phyloP scores from a whole-genome alignment of 2,888 invertebrate genomes.

The Heliconius sara region DNA sequence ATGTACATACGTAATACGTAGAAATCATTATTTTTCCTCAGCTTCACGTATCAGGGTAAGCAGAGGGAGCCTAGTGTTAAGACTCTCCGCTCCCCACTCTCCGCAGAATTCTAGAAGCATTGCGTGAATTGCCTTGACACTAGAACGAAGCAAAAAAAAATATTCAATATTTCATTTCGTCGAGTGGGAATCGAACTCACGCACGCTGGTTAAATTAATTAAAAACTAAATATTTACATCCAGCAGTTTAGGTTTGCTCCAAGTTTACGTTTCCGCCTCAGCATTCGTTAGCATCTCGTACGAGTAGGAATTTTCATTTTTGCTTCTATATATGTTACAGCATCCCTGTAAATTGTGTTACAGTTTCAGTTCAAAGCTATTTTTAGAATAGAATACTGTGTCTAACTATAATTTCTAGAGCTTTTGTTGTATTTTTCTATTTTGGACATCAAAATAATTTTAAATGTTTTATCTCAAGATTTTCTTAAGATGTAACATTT shows the following conservation, averaged over 20 bases:
- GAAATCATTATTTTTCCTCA: neutral
- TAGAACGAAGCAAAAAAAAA: too few relatives aligned
- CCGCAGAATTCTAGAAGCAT: too few relatives aligned
- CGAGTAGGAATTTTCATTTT: slow-evolving; percentile 9
- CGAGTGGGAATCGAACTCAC: neutral
- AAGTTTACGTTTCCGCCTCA: slow-evolving; percentile 15
- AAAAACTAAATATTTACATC: neutral
- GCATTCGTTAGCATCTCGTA: slow-evolving; percentile 17
- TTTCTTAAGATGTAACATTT: neutral
- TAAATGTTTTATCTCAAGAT: neutral
- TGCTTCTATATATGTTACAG: slow-evolving; percentile 20
- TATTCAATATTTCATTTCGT: too few relatives aligned
- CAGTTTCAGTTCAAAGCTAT: slow-evolving; percentile 2
- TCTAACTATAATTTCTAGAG: neutral
- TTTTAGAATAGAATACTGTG: neutral
- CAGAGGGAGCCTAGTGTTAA: too few relatives aligned
- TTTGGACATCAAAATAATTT: neutral
- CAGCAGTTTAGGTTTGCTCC: neutral
- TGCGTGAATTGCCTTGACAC: too few relatives aligned
- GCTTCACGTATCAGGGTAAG: too few relatives aligned
- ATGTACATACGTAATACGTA: neutral
- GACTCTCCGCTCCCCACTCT: too few relatives aligned
- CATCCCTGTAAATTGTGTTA: slow-evolving; percentile 19
- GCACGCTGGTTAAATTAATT: neutral
- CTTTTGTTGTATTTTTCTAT: neutral